A percentile compares a stretch with the other conserved stretches of the same genome.
Conservation (phyloP, 35 echinoderm and acorn worm species). For the Amphiura filiformis region DNA sequence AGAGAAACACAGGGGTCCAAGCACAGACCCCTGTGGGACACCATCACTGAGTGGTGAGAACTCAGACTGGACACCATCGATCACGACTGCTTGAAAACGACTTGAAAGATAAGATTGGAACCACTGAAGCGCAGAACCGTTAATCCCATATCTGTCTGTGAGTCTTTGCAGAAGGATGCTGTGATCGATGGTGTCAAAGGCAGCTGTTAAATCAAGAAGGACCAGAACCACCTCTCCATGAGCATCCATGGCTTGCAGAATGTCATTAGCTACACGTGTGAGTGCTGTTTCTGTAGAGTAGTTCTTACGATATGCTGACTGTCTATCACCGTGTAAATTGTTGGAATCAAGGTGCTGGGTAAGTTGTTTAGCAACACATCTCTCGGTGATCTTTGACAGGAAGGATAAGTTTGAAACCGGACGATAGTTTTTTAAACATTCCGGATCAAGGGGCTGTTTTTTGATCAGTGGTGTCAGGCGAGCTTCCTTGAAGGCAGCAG, state of each 20-base stretch:
- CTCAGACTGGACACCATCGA: conserved; percentile 18
- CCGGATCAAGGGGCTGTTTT: conserved; percentile 28
- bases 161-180: conserved; percentile 35
- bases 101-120: conserved; percentile 44
- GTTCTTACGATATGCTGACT: conserved; percentile 56
- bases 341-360: not conserved
- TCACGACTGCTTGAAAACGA: conserved; percentile 28
- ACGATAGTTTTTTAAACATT: conserved; percentile 46
- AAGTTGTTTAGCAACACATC: conserved; percentile 14
- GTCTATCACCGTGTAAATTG: conserved; percentile 27
- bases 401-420: conserved; percentile 44
- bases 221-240: conserved; percentile 37
- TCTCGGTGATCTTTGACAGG: conserved; percentile 34
- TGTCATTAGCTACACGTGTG: conserved; percentile 36
- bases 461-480: conserved; percentile 44
- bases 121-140: conserved; percentile 35
- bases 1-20: conserved; percentile 49
- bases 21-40: conserved; percentile 62
- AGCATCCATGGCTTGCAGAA: conserved; percentile 34
- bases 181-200: conserved; percentile 65
- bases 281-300: conserved; percentile 51
- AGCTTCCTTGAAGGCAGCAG: conserved; percentile 25
- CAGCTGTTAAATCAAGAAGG: conserved; percentile 49
- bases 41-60: not conserved
- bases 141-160: conserved; percentile 27